Base-by-base conservation (phyloP, 2,113 vertebrate genomes). In the Calypte anna region DNA sequence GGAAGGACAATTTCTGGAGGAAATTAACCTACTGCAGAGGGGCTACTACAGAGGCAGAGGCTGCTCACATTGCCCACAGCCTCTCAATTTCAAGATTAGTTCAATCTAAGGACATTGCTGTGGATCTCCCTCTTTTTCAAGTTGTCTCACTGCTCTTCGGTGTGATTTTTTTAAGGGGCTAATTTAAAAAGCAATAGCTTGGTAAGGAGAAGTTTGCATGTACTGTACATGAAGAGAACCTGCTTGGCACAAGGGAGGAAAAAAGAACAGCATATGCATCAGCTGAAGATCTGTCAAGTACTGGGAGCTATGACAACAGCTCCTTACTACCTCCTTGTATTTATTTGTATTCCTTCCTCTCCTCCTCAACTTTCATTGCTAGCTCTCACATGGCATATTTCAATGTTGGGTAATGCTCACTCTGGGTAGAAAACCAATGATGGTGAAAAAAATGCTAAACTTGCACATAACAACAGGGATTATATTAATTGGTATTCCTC, bases 341-440 rank as follows among this genome's bases (percentile, higher is more conserved):
- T 91, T 95, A 69, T 89, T 58, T 80, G 58, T 69, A 62, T 96
- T 90, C 44, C 33, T 75, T 88, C 25, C 58, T 88, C 59, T 89
- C 36, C 36, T 72, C 36, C 36, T 72, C 54, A 73, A 11, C 63
- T 86, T 90, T 66, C 25, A n/a, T 24, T 88, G 59, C 46, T 78
- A 53, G 20, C 44, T 69, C 40, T 90, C 67, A 62, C 2, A 0
- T 86, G 73, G 23, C 33, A 22, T 90, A n/a, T 81, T 90, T 84
- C 44, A 79, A 0, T 40, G 30, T 44, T 81, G 59, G 40, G 27
- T 88, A 94, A n/a, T 94, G 31, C 48, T 57, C 25, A 59, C 6
- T n/a, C 55, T 83, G 31, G 2, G 23, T 90, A 8, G 66, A 90
- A 94, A 90, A 91, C 9, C n/a, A 36, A 28, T 51, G 50, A 66